A percentile compares a stretch with the other conserved stretches of the same genome.
Conservation (phyloP, 2,888 invertebrate species). For the Germaria angustata region DNA sequence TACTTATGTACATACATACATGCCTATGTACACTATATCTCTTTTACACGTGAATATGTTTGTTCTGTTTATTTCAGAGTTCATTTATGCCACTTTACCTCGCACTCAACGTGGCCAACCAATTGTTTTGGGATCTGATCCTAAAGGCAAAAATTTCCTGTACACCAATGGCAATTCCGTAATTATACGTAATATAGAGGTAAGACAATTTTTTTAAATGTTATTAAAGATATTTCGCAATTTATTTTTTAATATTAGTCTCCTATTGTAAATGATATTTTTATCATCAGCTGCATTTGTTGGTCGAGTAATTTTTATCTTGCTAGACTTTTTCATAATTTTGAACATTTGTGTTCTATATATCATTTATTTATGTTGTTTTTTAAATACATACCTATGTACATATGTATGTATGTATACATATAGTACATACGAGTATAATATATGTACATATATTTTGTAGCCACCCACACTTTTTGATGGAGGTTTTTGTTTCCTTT, state of each 20-base stretch:
- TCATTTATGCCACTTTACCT: conserved; percentile 95
- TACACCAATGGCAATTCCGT: conserved; percentile 99
- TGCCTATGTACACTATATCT: neutral
- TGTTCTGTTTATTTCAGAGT: conserved; percentile 83
- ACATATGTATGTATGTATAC: neutral
- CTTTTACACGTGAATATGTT: too few relatives aligned
- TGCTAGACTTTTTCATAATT: conserved; percentile 11
- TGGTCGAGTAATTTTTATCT: neutral
- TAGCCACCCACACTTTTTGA: conserved; percentile 37
- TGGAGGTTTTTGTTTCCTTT: neutral
- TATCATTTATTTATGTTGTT: conserved; percentile 43
- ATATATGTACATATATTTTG: neutral
- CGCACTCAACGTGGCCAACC: conserved; percentile 96
- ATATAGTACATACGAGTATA: neutral
- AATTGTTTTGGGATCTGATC: conserved; percentile 95
- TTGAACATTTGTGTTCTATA: conserved; percentile 55
- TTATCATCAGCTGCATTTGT: conserved; percentile 49
- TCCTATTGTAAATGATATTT: conserved; percentile 51
- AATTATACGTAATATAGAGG: conserved; percentile 96
- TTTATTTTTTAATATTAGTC: conserved; percentile 50
- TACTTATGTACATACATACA: too few relatives aligned
- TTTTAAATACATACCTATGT: neutral
- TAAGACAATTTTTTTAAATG: conserved; percentile 79
- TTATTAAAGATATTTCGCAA: neutral
- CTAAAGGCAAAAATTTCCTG: conserved; percentile 97